A percentile compares a stretch with the other conserved stretches of the same genome.
phyloP scores from a whole-genome alignment of 2,797 vertebrate species.

The Pipistrellus nathusii region DNA sequence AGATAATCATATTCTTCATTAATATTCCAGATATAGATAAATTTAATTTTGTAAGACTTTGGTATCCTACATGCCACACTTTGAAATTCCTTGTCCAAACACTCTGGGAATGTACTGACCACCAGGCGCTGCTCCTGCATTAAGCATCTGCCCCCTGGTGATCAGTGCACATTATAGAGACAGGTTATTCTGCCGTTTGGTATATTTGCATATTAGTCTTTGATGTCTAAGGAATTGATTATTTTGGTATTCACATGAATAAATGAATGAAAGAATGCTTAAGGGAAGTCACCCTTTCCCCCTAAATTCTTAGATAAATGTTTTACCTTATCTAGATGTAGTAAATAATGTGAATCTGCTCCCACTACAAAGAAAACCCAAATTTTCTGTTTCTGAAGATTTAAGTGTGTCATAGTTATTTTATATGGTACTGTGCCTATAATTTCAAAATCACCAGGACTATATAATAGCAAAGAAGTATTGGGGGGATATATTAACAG shows the following conservation, averaged over 20 bases:
- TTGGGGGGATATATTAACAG: not conserved
- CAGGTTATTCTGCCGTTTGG: too few relatives aligned
- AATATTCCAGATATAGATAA: not conserved
- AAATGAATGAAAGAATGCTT: not conserved
- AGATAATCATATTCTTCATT: not conserved
- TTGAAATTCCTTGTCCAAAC: constrained; percentile 5
- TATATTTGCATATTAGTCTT: not conserved
- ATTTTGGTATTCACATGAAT: not conserved
- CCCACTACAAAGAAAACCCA: not conserved
- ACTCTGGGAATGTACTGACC: too few relatives aligned
- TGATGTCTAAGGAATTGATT: not conserved
- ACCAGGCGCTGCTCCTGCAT: too few relatives aligned
- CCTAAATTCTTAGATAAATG: not conserved
- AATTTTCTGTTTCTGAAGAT: not conserved
- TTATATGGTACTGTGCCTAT: not conserved
- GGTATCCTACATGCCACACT: not conserved
- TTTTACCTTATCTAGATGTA: not conserved
- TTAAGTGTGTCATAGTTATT: not conserved
- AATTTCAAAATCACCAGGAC: constrained; percentile 44
- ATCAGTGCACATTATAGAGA: too few relatives aligned
- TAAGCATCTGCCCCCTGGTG: too few relatives aligned
- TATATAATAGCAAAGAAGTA: not conserved
- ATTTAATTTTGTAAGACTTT: not conserved
- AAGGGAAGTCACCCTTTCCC: not conserved
- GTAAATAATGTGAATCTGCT: constrained; percentile 8